These are phyloP conservation scores for Corydoras sp. DNA, from an alignment of 2,113 vertebrate species.

Conservation along the genomic window DNA sequence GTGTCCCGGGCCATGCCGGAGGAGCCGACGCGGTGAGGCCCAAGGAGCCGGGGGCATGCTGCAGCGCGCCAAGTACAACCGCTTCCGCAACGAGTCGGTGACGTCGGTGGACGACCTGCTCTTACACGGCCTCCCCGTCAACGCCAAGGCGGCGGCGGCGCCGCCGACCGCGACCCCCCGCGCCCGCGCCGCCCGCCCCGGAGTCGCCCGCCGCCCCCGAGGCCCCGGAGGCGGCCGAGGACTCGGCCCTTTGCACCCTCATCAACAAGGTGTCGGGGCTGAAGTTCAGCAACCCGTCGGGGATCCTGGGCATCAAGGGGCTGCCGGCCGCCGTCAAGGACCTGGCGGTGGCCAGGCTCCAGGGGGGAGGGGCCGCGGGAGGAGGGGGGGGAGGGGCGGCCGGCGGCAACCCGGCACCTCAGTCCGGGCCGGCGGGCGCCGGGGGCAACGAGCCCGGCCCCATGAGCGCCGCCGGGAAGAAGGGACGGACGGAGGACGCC, in stretches of 20 bases:
- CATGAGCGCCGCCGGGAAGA: conserved; percentile 75
- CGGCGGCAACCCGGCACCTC: conserved; percentile 72
- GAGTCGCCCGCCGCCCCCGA: conserved; percentile 75
- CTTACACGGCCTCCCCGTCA: conserved; percentile 93
- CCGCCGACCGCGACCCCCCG: conserved; percentile 64
- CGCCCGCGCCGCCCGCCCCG: conserved; percentile 68
- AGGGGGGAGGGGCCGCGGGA: conserved; percentile 78
- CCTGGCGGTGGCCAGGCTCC: conserved; percentile 91
- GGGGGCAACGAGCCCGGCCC: conserved; percentile 71
- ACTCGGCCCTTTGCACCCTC: conserved; percentile 92
- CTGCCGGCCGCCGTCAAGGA: conserved; percentile 94
- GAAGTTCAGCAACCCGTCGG: conserved; percentile 89
- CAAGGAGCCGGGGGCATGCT: conserved; percentile 96
- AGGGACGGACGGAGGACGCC: conserved; percentile 73
- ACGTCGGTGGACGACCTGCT: conserved; percentile 96
- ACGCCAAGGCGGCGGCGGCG: conserved; percentile 82
- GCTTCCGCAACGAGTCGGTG: conserved; percentile 99
- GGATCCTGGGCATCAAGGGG: conserved; percentile 86
- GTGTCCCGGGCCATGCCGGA: conserved; percentile 71
- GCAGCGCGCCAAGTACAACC: conserved; percentile 99
- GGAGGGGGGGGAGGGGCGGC: conserved; percentile 73
- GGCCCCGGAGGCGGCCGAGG: conserved; percentile 77
- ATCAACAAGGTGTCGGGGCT: conserved; percentile 97
- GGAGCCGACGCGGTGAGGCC: conserved; percentile 75
- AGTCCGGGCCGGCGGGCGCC: conserved; percentile 64